These are phyloP conservation scores for Ennomos fuscantarius DNA, from an alignment of 2,888 invertebrate species.

Conservation along the genomic window DNA sequence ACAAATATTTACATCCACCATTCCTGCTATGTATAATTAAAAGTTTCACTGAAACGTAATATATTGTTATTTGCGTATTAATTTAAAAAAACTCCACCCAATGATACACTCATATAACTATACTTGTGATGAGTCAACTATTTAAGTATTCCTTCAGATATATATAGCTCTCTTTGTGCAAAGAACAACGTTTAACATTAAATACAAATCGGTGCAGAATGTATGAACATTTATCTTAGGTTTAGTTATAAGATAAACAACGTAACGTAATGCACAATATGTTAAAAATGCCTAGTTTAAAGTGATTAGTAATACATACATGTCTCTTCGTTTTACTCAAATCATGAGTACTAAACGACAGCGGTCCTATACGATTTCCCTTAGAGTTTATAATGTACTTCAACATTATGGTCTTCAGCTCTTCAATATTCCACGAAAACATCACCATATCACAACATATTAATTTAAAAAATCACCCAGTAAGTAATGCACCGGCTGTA, in stretches of 20 bases:
- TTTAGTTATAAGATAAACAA: neutral
- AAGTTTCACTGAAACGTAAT: too few species aligned
- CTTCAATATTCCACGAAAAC: constrained; percentile 54
- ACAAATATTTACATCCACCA: too few species aligned
- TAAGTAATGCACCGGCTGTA: constrained; percentile 16
- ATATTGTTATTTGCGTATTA: too few species aligned
- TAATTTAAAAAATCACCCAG: constrained; percentile 16
- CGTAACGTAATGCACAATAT: neutral
- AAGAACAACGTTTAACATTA: neutral
- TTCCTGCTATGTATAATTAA: too few species aligned
- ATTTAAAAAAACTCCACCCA: neutral
- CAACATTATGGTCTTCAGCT: constrained; percentile 60
- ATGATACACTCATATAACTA: constrained; percentile 1
- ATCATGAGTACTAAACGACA: constrained; percentile 37
- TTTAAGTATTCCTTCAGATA: neutral
- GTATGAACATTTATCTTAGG: neutral
- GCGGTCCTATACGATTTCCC: constrained; percentile 59
- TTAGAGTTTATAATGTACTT: constrained; percentile 57
- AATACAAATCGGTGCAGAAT: neutral
- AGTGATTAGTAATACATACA: constrained; percentile 48
- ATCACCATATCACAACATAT: constrained; percentile 51
- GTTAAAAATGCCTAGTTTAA: too few species aligned
- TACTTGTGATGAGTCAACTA: constrained; percentile 3
- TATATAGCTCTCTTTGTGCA: constrained; percentile 5
- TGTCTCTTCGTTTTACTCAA: constrained; percentile 31